Evolutionary conservation across 2,113 vertebrate genomes (phyloP).

Genomic region (Holacanthus passer): DNA sequence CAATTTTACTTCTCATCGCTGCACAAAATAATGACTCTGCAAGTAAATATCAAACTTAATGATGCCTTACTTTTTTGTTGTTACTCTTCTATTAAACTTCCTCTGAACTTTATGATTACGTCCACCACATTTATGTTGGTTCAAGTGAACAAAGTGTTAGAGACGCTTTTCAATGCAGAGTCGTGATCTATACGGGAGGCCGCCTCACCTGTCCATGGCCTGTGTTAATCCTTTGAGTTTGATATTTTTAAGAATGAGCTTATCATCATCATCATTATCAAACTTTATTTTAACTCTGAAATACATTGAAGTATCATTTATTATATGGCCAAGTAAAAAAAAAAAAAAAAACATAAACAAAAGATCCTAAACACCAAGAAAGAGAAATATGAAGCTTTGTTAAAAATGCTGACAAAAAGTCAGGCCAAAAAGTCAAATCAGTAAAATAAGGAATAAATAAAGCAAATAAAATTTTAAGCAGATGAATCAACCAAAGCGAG

Average conservation of each 20-base stretch:
- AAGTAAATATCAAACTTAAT: conserved; percentile 17
- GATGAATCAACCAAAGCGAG: too few species aligned
- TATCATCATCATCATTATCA: too few species aligned
- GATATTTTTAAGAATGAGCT: neutral
- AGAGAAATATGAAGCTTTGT: too few species aligned
- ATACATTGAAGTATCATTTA: too few species aligned
- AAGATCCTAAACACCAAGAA: too few species aligned
- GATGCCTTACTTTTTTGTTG: neutral
- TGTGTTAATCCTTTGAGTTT: neutral
- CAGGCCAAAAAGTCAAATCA: too few species aligned
- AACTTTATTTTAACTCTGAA: too few species aligned
- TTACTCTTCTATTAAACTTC: neutral
- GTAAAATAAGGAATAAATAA: too few species aligned
- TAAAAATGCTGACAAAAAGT: too few species aligned
- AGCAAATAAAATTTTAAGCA: too few species aligned
- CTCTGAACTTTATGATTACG: neutral
- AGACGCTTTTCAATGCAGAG: neutral
- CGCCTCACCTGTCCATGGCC: neutral
- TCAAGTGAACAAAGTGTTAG: neutral
- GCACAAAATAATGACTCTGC: neutral
- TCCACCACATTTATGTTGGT: neutral
- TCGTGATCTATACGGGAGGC: neutral
- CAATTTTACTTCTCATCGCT: neutral
- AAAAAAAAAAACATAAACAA: too few species aligned
- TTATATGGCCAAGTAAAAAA: too few species aligned